These are phyloP conservation scores for Neoniphon sammara DNA, from an alignment of 2,797 vertebrate genomes.

Conservation along the genomic window DNA sequence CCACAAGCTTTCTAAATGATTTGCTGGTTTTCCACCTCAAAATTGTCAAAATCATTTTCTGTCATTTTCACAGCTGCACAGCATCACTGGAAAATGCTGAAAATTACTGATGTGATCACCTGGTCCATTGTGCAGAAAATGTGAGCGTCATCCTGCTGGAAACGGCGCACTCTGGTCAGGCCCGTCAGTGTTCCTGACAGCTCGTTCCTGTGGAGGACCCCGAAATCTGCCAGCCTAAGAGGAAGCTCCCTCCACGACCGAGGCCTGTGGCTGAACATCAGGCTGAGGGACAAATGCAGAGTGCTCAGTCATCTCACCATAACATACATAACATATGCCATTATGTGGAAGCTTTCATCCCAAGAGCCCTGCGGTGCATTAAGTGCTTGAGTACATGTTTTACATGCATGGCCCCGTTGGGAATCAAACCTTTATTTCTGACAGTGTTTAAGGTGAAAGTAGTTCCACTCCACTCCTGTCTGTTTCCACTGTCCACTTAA, in stretches of 20 bases:
- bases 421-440: not conserved
- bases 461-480: too few species aligned
- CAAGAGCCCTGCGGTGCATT: not conserved
- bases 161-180: conserved; percentile 91
- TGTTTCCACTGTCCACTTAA: not conserved
- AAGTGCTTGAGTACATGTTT: not conserved
- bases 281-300: conserved; percentile 73
- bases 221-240: conserved; percentile 93
- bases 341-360: too few species aligned
- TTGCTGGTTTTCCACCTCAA: not conserved
- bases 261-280: conserved; percentile 94
- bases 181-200: conserved; percentile 91
- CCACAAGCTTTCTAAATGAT: too few species aligned
- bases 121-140: conserved; percentile 96
- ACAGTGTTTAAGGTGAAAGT: not conserved
- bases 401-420: not conserved
- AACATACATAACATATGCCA: not conserved
- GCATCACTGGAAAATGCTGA: not conserved
- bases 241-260: conserved; percentile 96
- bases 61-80: not conserved
- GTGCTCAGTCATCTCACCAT: conserved; percentile 2
- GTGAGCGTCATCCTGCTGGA: conserved; percentile 98
- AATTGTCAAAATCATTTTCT: conserved; percentile 5
- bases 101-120: conserved; percentile 76
- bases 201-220: conserved; percentile 95